A percentile compares a stretch with the other conserved stretches of the same genome.
Evolutionary conservation across 2,113 vertebrate species (phyloP).

Genomic region (Macrotus californicus): DNA sequence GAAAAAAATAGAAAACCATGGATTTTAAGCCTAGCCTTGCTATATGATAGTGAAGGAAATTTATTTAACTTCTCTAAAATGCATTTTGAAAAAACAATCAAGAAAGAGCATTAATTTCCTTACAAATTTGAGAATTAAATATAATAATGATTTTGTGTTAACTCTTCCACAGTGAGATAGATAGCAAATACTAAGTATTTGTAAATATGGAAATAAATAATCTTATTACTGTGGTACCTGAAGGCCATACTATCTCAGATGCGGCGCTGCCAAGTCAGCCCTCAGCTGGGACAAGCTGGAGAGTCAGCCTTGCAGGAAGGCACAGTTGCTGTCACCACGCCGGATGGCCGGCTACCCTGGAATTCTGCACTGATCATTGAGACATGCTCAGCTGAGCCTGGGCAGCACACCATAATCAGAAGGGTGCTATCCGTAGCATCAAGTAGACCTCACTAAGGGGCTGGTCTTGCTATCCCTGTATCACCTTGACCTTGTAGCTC

Average conservation of each 20-base stretch:
- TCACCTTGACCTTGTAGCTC: no score
- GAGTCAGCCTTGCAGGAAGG: rapidly evolving
- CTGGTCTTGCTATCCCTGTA: no score
- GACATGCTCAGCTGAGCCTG: no score
- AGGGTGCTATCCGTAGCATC: not conserved
- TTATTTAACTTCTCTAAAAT: not conserved
- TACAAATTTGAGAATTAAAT: not conserved
- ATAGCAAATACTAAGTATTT: not conserved
- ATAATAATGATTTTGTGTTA: not conserved
- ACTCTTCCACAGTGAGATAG: not conserved
- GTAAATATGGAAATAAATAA: not conserved
- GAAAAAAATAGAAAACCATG: not conserved
- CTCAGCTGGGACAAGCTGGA: rapidly evolving
- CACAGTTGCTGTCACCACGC: rapidly evolving
- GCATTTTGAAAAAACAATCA: not conserved
- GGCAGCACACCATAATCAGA: rapidly evolving
- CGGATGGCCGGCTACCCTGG: not conserved
- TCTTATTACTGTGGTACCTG: no score
- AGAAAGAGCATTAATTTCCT: not conserved
- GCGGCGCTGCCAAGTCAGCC: rapidly evolving
- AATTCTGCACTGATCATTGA: not conserved
- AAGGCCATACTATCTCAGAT: rapidly evolving
- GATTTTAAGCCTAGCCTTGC: not conserved
- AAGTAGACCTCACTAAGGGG: not conserved
- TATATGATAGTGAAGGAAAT: not conserved